Conservation (phyloP, 2,113 vertebrate genomes). For the Alectura lathami region DNA sequence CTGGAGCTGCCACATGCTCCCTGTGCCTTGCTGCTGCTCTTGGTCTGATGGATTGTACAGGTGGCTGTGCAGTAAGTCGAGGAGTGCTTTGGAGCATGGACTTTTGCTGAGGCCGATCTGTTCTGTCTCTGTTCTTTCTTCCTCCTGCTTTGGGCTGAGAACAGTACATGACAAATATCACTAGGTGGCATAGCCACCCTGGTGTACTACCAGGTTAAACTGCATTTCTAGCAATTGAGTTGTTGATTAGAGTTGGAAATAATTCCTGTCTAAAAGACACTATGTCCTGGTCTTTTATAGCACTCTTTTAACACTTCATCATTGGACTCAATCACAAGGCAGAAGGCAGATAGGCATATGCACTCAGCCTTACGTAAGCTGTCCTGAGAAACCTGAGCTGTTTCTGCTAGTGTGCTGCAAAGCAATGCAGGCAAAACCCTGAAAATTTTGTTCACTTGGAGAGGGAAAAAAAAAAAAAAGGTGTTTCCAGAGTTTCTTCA, state of each 20-base stretch:
- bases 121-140: not conserved
- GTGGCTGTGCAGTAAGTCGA: no score
- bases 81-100: not conserved
- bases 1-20: no score
- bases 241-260: not conserved
- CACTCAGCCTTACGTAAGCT: not conserved
- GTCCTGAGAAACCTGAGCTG: no score
- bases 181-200: conserved; percentile 78
- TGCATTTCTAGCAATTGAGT: not conserved
- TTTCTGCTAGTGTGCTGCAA: not conserved
- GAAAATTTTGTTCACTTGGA: not conserved
- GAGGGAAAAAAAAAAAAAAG: fast-evolving
- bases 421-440: not conserved
- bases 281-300: not conserved
- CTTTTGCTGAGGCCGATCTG: not conserved
- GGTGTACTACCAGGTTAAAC: conserved; percentile 26
- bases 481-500: not conserved
- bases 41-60: no score
- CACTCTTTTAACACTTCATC: not conserved
- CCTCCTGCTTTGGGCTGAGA: not conserved
- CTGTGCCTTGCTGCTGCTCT: not conserved
- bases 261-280: not conserved
- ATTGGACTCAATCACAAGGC: not conserved
- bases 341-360: not conserved
- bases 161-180: conserved; percentile 65